These are phyloP conservation scores for Sebastes itinus DNA, from an alignment of 2,797 vertebrate genomes.

Conservation along the genomic window DNA sequence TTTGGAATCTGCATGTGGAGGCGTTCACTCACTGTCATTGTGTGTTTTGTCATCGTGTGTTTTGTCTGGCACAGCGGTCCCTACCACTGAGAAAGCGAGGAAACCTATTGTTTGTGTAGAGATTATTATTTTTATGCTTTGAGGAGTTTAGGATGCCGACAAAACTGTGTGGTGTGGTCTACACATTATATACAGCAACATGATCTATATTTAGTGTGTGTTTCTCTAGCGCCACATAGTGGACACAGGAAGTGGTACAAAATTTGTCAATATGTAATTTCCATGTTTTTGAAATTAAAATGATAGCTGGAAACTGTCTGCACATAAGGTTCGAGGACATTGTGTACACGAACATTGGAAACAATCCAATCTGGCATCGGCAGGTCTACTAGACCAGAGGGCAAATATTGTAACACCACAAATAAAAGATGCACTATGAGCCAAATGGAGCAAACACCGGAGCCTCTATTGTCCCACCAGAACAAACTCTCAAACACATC, in stretches of 20 bases:
- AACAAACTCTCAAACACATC: constrained; percentile 12
- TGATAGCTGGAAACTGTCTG: not conserved
- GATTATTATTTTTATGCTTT: not conserved
- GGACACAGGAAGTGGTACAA: not conserved
- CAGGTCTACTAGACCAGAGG: not conserved
- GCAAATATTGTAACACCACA: constrained; percentile 8
- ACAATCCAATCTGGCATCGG: constrained; percentile 18
- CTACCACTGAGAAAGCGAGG: too few species aligned
- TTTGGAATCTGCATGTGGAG: not conserved
- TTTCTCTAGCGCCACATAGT: not conserved
- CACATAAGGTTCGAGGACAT: not conserved
- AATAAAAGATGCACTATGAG: constrained; percentile 5
- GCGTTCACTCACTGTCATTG: not conserved
- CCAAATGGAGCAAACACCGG: constrained; percentile 14
- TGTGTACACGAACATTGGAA: not conserved
- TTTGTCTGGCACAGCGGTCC: not conserved
- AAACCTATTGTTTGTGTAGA: not conserved
- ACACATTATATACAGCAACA: not conserved
- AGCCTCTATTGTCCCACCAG: constrained; percentile 5
- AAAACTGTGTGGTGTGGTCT: not conserved
- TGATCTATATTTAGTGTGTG: not conserved
- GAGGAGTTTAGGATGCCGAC: not conserved
- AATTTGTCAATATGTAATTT: too few species aligned
- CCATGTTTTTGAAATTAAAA: not conserved
- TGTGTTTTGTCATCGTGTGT: not conserved